Base-by-base conservation (phyloP, 2,113 vertebrate genomes). In the Strigops habroptila region DNA sequence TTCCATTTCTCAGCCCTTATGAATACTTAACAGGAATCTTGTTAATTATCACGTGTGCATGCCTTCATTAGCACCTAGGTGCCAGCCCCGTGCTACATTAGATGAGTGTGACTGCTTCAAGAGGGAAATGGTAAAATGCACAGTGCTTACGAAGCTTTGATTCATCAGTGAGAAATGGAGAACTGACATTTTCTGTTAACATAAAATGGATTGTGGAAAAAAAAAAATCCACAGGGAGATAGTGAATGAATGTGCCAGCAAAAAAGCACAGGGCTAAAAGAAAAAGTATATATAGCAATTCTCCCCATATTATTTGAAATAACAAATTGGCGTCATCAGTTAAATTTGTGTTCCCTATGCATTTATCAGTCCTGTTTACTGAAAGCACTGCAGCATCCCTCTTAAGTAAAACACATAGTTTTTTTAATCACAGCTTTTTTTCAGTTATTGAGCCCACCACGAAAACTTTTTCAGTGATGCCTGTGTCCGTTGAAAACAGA, bases 1-100 rank as follows among this genome's bases (percentile, higher is more conserved):
- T 96, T 91, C 88, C 55, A 78, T 78, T 94, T 90, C 93, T 95
- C 82, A 94, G 68, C 43, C 57, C 74, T 95, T 53, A 95, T 89
- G 91, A 91, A 96, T 95, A 95, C 95, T 92, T 93, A 91, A 82
- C 79, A 83, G 39, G 77, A 88, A 89, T 71, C 91, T 92, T 93
- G 82, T 84, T 93, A 94, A 96, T 95, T 78, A 89, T 94, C 86
- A 95, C 28, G n/a, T 88, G 75, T 90, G 81, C 71, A 24, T 88
- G 86, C 83, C 71, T 97, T 96, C 95, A 95, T 96, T 96, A 96
- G 92, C 94, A 94, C 92, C 86, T 95, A 79, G 71, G 49, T 95
- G 82, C 90, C 82, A 96, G 65, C 65, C 88, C 79, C 59, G 43
- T 81, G 25, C 44, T 86, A 62, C 60, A 69, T 84, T 67, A 94